phyloP scores from a whole-genome alignment of 1,140 invertebrate genomes.

The Drosophila micromelanica region DNA sequence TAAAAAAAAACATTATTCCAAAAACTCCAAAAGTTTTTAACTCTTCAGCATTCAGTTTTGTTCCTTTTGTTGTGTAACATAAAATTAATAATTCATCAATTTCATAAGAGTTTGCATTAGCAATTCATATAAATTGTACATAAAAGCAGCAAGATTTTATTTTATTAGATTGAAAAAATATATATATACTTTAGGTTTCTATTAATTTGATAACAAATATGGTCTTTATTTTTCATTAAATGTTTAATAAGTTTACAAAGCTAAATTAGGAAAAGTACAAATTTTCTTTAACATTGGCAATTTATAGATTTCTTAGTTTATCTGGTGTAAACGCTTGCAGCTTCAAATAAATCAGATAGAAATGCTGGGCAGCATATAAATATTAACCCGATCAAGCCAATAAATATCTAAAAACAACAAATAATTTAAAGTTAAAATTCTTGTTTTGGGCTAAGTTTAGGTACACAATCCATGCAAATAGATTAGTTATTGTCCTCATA shows the following conservation, averaged over 20 bases:
- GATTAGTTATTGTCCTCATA: slow-evolving; percentile 2
- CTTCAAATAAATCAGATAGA: slow-evolving; percentile 30
- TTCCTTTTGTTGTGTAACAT: not conserved
- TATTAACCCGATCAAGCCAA: slow-evolving; percentile 37
- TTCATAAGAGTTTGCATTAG: slow-evolving; percentile 12
- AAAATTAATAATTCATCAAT: not conserved
- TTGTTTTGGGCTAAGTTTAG: slow-evolving; percentile 4
- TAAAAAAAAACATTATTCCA: slow-evolving; percentile 4
- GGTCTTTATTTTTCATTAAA: too few relatives aligned
- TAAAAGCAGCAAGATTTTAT: slow-evolving; percentile 53
- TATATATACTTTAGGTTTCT: not conserved
- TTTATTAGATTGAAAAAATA: not conserved
- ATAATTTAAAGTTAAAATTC: not conserved
- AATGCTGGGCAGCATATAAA: slow-evolving; percentile 31
- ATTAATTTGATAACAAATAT: too few relatives aligned
- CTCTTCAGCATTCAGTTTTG: slow-evolving; percentile 3
- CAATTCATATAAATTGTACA: slow-evolving; percentile 29
- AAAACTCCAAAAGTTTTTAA: not conserved
- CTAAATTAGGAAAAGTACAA: too few relatives aligned
- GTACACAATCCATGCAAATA: slow-evolving; percentile 2
- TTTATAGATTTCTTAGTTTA: not conserved
- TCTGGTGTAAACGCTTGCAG: slow-evolving; percentile 32
- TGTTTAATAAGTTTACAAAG: too few relatives aligned
- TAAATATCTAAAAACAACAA: not conserved
- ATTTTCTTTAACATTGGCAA: not conserved